A percentile compares a stretch with the other conserved stretches of the same genome.
Evolutionary conservation across 2,888 invertebrate species (phyloP).

Genomic region (Pterostichus niger): DNA sequence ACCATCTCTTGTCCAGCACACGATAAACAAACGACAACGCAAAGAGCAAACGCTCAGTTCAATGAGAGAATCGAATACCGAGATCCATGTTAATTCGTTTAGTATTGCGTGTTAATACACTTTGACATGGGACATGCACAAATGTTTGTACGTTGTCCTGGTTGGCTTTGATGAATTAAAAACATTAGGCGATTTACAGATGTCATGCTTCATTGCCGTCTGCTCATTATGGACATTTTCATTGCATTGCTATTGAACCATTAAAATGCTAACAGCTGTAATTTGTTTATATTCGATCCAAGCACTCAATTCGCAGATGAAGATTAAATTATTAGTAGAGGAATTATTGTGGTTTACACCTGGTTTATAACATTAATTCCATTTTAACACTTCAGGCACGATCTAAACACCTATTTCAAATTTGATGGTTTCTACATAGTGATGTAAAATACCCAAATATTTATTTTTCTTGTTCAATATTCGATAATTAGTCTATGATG

Average conservation of each 20-base stretch:
- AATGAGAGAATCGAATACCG: constrained; percentile 12
- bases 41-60: constrained; percentile 28
- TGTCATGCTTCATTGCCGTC: constrained; percentile 18
- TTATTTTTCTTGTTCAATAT: too few species aligned
- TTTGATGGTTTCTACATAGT: too few species aligned
- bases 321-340: neutral
- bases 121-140: constrained; percentile 53
- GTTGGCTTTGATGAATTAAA: constrained; percentile 53
- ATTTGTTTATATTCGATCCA: neutral
- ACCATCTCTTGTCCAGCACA: constrained; percentile 6
- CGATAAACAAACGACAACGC: neutral
- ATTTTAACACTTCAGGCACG: too few species aligned
- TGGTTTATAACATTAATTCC: neutral
- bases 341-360: neutral
- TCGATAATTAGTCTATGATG: too few species aligned
- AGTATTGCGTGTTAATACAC: constrained; percentile 53
- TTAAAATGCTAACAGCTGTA: constrained; percentile 1
- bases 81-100: constrained; percentile 57
- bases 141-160: constrained; percentile 44
- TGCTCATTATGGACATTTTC: constrained; percentile 29
- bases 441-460: too few species aligned
- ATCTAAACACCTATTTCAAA: too few species aligned
- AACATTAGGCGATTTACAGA: constrained; percentile 53
- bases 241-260: neutral
- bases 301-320: too few species aligned